A percentile compares a stretch with the other conserved stretches of the same genome.
phyloP scores from a whole-genome alignment of 2,113 vertebrate species.

The Genyomyrus donnyi region DNA sequence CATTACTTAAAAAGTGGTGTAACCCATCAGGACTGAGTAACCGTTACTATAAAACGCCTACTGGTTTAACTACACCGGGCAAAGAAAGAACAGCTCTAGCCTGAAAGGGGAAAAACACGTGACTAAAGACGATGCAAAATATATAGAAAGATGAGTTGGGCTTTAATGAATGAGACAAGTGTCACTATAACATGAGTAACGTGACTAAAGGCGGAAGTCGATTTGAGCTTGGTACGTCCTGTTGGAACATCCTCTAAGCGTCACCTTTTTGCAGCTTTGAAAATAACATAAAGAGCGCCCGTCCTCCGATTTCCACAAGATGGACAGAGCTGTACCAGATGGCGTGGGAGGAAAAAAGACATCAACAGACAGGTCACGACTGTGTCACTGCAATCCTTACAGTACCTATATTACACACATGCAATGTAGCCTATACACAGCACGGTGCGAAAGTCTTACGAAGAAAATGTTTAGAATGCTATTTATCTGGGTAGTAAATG shows the following conservation, averaged over 20 bases:
- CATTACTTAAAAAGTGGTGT: conserved; percentile 57
- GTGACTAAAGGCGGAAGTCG: neutral
- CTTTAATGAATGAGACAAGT: neutral
- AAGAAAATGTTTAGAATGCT: neutral
- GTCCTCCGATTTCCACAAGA: neutral
- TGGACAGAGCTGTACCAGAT: neutral
- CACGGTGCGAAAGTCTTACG: neutral
- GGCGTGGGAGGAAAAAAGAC: neutral
- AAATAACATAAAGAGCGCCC: neutral
- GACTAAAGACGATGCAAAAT: neutral
- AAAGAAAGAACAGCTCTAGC: neutral
- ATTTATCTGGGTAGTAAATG: neutral
- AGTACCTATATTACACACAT: neutral
- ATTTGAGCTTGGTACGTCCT: neutral
- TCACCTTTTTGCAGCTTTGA: neutral
- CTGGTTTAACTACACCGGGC: neutral
- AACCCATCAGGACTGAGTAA: conserved; percentile 16
- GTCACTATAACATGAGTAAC: neutral
- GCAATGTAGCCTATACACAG: neutral
- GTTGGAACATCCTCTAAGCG: neutral
- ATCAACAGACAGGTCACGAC: neutral
- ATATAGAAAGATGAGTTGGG: neutral
- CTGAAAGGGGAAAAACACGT: neutral
- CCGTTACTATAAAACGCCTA: neutral
- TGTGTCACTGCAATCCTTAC: neutral